phyloP scores from a whole-genome alignment of 2,888 invertebrate genomes.

The Blera fallax region DNA sequence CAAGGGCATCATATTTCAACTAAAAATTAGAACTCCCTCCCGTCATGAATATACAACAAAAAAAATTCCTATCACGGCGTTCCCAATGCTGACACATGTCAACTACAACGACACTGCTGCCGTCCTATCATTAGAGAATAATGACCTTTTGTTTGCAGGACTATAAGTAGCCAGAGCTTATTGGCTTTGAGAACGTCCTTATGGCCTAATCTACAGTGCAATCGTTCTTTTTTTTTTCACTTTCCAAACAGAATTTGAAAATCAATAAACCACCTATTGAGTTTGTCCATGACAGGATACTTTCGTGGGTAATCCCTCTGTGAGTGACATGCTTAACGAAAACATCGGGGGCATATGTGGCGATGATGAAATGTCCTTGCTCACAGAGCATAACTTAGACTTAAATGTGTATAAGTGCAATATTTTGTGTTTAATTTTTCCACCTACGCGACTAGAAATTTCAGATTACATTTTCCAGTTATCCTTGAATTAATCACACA shows the following conservation, averaged over 20 bases:
- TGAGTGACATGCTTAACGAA: background rate
- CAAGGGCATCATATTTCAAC: background rate
- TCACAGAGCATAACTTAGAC: background rate
- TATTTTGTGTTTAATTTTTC: background rate
- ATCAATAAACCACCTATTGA: conserved; percentile 4
- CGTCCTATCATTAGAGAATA: too few species aligned
- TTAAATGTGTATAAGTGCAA: background rate
- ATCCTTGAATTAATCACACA: background rate
- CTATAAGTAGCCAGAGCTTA: too few species aligned
- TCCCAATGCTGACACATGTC: too few species aligned
- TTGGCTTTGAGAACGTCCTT: too few species aligned
- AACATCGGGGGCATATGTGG: background rate
- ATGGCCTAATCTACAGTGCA: too few species aligned
- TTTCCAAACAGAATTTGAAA: background rate
- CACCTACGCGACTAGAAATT: background rate
- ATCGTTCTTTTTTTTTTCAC: background rate
- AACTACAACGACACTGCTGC: too few species aligned
- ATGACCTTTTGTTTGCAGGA: too few species aligned
- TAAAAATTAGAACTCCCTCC: background rate
- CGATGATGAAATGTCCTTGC: background rate
- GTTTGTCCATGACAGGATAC: background rate
- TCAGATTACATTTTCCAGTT: background rate
- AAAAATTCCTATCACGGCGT: too few species aligned
- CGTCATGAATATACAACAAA: background rate
- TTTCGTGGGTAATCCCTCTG: background rate